Base-by-base conservation (phyloP, 2,888 invertebrate species). In the Synanthedon tipuliformis region DNA sequence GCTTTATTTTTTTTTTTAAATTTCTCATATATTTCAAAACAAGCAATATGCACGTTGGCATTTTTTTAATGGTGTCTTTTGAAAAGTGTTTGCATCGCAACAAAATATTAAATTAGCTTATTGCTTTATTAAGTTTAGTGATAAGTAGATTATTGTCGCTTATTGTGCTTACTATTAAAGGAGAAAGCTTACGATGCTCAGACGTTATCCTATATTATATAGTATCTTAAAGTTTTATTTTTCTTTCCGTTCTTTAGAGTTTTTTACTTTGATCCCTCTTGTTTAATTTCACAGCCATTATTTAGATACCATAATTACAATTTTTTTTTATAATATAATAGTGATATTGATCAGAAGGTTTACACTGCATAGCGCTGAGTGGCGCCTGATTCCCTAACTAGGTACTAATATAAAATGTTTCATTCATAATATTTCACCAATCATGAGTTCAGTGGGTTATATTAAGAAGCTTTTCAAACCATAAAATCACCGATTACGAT, bases 21-120 rank as follows among this genome's bases (percentile, higher is more conserved):
- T 34, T 34, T 34, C 34, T 34, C 34, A 34, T 34, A 34, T 34
- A 34, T 34, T 48, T 71, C 73, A 73, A 80, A 78, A 62, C 78
- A 79, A 81, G 81, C 81, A 79, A 81, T 81, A 81, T 79, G 78
- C 81, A 81, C 81, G 78, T 80, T 77, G 71, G 75, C 68, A 51
- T 64, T 52, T 34, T 51, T 40, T 34, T 52, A 53, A 45, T 50
- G 50, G 52, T 40, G 57, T 50, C 23, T 23, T 1, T 23, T 53
- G 52, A 50, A 34, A 34, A 34, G 34, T 34, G 34, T 34, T 34
- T 5, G 23, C 23, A 5, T 23, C 41, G 52, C 51, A 56, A 34
- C n/a, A 48, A 55, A 34, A 34, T 34, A 34, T 34, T 34, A 50
- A 27, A 52, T 34, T 53, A 54, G 59, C 61, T 61, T 61, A 49